Evolutionary conservation across 2,888 invertebrate genomes (phyloP), one percentile per base, ranked within the genome.

Genomic region (Monochamus alternatus): DNA sequence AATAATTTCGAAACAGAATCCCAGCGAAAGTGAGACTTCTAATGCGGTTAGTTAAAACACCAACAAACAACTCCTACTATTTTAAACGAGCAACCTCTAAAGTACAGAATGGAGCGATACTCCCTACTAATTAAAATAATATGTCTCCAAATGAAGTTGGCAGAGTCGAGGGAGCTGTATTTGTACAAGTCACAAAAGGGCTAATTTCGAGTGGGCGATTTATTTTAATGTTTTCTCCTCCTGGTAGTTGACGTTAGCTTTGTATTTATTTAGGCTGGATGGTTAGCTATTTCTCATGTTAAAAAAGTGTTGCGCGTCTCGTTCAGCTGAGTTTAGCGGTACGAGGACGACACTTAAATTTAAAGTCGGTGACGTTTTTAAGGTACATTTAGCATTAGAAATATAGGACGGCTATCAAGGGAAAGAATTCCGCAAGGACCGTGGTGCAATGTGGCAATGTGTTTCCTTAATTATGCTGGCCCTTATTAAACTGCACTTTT

Each of bases 61-160:
- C 63, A 12, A 52, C n/a, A 52, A n/a, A 52, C 52, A 66, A 10
- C 64, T 22, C 47, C 44, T 30, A 63, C 64, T 22, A 47, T 65
- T 65, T 65, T 30, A 65, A 65, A 65, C 44, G 44, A 47, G 44
- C 44, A n/a, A 58, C 59, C 60, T 44, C 14, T 69, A 58, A 69
- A 69, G 43, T 60, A 62, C 60, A 69, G 60, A 5, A 62, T 12
- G 32, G 60, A 58, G 43, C 44, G 31, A 30, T 12, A 47, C 66
- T 58, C 47, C 60, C 65, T 59, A 47, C 59, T 73, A 66, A 73
- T 73, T 73, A 66, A 66, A 73, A 64, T 73, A 66, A 73, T 71
- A 63, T 31, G 58, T 66, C 66, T 66, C 66, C 60, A 66, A 73
- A 73, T 73, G 66, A 73, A 73, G 73, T 73, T 66, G 73, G 14